phyloP scores from a whole-genome alignment of 2,113 vertebrate genomes.

The Aptenodytes patagonicus region DNA sequence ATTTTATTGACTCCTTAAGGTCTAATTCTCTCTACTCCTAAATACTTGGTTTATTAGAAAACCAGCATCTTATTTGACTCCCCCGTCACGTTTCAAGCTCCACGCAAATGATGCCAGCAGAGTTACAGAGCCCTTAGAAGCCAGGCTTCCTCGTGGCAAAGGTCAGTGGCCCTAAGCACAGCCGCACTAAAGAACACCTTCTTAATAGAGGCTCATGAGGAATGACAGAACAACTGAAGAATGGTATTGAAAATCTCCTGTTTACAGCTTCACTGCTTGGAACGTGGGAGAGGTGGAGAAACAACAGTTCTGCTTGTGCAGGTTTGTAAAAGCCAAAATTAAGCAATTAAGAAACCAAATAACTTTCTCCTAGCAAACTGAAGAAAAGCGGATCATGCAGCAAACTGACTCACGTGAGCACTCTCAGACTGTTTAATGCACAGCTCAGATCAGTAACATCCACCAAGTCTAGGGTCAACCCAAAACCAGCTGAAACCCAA shows the following conservation, averaged over 20 bases:
- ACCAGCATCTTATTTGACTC: neutral
- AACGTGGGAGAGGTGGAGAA: neutral
- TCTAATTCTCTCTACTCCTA: neutral
- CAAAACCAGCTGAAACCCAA: neutral
- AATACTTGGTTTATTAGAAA: neutral
- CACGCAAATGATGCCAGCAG: neutral
- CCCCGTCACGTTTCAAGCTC: neutral
- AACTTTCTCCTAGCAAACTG: neutral
- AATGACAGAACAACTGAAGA: neutral
- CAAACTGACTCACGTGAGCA: neutral
- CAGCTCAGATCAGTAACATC: neutral
- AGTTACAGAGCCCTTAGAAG: neutral
- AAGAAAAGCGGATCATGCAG: neutral
- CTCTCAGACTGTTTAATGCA: neutral
- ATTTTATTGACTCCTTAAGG: neutral
- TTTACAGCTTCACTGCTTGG: neutral
- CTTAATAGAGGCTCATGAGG: neutral
- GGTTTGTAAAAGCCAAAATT: neutral
- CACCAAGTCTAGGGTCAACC: neutral
- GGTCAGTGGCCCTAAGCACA: neutral
- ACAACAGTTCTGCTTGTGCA: neutral
- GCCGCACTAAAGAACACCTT: neutral
- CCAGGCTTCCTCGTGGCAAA: neutral
- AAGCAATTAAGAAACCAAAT: neutral
- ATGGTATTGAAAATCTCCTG: neutral